Evolutionary conservation across 2,797 vertebrate genomes (phyloP).

Genomic region (Propithecus deckenii): DNA sequence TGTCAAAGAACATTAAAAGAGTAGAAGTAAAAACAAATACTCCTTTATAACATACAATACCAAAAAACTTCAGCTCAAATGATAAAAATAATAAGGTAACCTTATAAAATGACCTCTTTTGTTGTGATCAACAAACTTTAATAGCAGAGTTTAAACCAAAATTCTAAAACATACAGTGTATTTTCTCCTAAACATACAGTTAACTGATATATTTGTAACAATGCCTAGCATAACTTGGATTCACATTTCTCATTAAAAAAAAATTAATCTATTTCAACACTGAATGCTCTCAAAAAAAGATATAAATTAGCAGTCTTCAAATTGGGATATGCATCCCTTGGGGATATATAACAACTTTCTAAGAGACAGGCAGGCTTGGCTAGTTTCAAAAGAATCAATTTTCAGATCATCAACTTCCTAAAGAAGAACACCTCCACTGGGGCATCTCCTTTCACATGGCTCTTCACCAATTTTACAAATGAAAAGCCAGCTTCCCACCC

Average conservation of each 20-base stretch:
- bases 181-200: not conserved
- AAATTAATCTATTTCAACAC: slow-evolving; percentile 5
- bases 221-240: slow-evolving; percentile 6
- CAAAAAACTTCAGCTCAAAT: slow-evolving; percentile 27
- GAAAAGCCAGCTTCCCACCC: not conserved
- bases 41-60: not conserved
- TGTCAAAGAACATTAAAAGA: not conserved
- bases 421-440: not conserved
- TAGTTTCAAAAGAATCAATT: not conserved
- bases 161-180: not conserved
- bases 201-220: not conserved
- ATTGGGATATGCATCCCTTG: not conserved
- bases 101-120: not conserved
- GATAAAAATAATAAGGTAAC: not conserved
- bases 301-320: slow-evolving; percentile 11
- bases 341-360: not conserved
- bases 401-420: not conserved
- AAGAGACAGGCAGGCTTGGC: not conserved
- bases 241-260: not conserved
- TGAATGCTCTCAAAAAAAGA: slow-evolving; percentile 30
- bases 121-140: not conserved
- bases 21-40: not conserved
- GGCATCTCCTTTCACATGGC: not conserved
- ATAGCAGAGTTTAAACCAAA: not conserved
- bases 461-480: not conserved